Evolutionary conservation across 2,888 invertebrate genomes (phyloP).

Genomic region (Pammene fasciana): DNA sequence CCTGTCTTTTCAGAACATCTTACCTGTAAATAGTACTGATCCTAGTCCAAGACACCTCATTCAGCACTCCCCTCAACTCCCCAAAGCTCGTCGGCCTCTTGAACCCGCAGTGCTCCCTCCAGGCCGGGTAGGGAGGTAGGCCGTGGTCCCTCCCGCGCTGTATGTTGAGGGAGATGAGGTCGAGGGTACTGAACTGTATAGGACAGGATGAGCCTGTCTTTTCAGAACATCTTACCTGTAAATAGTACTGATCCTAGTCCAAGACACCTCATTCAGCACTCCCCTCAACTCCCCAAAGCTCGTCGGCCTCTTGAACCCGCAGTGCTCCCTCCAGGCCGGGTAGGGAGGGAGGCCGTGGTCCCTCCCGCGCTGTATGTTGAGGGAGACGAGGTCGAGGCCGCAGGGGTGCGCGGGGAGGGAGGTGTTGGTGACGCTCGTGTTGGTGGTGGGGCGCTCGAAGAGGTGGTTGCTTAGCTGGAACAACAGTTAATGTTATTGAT

Average conservation of each 20-base stretch:
- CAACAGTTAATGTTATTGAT: background rate
- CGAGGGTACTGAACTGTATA: too few species aligned
- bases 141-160: conserved; percentile 79
- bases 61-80: too few species aligned
- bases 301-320: conserved; percentile 85
- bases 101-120: conserved; percentile 90
- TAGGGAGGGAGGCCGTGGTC: conserved; percentile 94
- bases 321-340: conserved; percentile 89
- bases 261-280: conserved; percentile 86
- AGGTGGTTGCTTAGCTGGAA: conserved; percentile 86
- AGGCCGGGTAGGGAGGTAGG: conserved; percentile 87
- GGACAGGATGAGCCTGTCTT: too few species aligned
- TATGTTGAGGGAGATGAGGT: background rate
- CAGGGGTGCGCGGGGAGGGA: conserved; percentile 69
- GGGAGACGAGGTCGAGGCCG: conserved; percentile 92
- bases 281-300: conserved; percentile 86
- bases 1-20: conserved; percentile 51
- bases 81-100: conserved; percentile 84
- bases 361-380: conserved; percentile 94
- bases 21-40: conserved; percentile 87
- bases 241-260: conserved; percentile 84
- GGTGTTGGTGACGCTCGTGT: conserved; percentile 57
- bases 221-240: conserved; percentile 81
- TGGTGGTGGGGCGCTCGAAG: conserved; percentile 81
- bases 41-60: conserved; percentile 82